Evolutionary conservation across 2,888 invertebrate genomes (phyloP).

Genomic region (Limnephilus marmoratus): DNA sequence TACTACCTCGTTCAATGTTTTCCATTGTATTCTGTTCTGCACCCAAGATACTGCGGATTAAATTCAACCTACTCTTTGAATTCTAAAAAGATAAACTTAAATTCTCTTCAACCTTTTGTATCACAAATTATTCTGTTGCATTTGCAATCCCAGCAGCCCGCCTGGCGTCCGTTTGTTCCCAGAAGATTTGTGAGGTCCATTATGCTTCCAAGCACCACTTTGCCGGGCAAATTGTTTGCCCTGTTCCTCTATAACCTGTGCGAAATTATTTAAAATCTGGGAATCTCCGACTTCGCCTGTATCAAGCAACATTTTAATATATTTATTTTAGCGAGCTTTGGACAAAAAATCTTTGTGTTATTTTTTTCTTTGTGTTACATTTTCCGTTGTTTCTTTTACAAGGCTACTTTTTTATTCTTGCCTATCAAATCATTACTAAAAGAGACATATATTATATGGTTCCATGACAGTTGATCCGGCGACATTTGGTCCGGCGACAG

Average conservation of each 20-base stretch:
- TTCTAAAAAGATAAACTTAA: not conserved
- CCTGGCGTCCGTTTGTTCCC: not conserved
- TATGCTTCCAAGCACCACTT: not conserved
- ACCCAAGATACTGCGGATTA: not conserved
- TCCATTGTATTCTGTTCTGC: not conserved
- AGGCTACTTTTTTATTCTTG: not conserved
- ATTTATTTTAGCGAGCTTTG: not conserved
- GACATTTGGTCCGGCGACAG: no score
- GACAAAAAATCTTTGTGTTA: not conserved
- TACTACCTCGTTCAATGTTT: not conserved
- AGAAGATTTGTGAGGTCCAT: not conserved
- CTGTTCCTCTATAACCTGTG: constrained; percentile 2
- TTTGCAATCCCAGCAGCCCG: not conserved
- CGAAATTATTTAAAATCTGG: not conserved
- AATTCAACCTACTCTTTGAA: not conserved
- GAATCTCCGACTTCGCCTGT: not conserved
- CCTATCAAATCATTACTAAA: no score
- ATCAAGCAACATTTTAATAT: not conserved
- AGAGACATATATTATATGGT: no score
- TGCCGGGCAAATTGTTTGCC: constrained; percentile 2
- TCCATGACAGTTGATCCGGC: no score
- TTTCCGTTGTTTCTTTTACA: not conserved
- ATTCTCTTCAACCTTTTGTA: constrained; percentile 2
- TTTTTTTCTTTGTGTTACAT: not conserved
- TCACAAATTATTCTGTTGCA: constrained; percentile 2